Evolutionary conservation across 2,113 vertebrate genomes (phyloP).

Genomic region (Corvus hawaiiensis): DNA sequence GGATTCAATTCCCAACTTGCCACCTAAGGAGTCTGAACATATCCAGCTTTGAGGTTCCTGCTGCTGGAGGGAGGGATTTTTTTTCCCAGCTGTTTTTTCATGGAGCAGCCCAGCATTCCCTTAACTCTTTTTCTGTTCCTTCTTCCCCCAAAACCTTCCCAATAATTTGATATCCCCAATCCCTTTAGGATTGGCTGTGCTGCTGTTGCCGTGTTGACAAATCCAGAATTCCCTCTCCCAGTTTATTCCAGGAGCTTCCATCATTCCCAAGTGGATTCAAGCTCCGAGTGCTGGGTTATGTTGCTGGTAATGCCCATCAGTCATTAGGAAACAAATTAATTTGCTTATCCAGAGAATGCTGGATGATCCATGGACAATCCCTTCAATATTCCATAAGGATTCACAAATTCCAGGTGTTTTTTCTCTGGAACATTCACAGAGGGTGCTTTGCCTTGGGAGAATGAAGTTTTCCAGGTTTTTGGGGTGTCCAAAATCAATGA

Average conservation of each 20-base stretch:
- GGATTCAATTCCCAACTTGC: background rate
- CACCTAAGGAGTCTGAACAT: background rate
- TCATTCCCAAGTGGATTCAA: background rate
- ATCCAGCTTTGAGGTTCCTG: background rate
- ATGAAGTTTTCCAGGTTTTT: background rate
- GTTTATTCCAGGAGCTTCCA: background rate
- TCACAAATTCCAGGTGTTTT: background rate
- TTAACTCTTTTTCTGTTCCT: background rate
- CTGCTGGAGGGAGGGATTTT: background rate
- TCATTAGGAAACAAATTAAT: background rate
- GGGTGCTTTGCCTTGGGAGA: background rate
- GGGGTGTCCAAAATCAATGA: background rate
- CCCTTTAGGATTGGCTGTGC: background rate
- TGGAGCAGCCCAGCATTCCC: background rate
- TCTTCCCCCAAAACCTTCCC: background rate
- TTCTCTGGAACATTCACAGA: background rate
- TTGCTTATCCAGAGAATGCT: background rate
- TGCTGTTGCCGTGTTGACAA: background rate
- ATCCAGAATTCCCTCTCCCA: background rate
- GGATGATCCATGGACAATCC: background rate
- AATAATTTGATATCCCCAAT: background rate
- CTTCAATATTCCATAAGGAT: background rate
- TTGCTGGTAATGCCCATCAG: background rate
- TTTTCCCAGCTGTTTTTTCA: background rate
- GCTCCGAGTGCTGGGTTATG: background rate